A percentile compares a stretch with the other conserved stretches of the same genome.
Evolutionary conservation across 30 jellyfish, hydroid and myxozoan genomes (phyloP).

Genomic region (Catostylus mosaicus): DNA sequence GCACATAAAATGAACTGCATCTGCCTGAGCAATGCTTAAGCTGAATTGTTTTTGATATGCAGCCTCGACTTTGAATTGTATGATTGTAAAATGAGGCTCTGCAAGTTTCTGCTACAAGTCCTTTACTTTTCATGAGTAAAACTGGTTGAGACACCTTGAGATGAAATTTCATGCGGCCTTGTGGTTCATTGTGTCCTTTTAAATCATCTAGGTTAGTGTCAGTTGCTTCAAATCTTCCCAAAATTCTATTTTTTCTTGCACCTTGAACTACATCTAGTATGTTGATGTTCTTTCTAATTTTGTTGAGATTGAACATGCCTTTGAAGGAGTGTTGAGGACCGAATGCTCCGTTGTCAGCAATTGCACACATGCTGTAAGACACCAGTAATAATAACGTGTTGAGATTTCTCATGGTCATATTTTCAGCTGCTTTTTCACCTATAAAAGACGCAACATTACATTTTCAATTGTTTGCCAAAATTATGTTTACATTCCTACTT

Average conservation of each 20-base stretch:
- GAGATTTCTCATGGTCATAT: not conserved
- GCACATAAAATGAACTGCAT: conserved; percentile 21
- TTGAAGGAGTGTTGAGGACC: not conserved
- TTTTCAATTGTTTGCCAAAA: too few species aligned
- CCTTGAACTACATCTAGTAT: not conserved
- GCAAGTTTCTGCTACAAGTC: conserved; percentile 12
- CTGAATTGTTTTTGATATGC: conserved; percentile 4
- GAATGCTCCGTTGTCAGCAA: not conserved
- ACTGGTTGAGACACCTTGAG: not conserved
- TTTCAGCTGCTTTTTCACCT: too few species aligned
- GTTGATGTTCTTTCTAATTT: not conserved
- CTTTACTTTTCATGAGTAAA: conserved; percentile 1
- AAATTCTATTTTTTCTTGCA: not conserved
- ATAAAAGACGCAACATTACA: too few species aligned
- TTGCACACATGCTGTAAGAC: not conserved
- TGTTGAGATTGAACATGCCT: not conserved
- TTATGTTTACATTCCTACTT: too few species aligned
- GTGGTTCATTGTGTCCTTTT: not conserved
- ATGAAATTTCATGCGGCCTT: not conserved
- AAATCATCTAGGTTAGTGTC: not conserved
- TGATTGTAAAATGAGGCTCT: not conserved
- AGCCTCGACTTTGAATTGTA: conserved; percentile 16
- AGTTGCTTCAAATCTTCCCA: not conserved
- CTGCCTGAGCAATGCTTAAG: conserved; percentile 34
- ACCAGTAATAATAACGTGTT: not conserved